Base-by-base conservation (phyloP, 1,140 invertebrate genomes). In the Chironomus tepperi region DNA sequence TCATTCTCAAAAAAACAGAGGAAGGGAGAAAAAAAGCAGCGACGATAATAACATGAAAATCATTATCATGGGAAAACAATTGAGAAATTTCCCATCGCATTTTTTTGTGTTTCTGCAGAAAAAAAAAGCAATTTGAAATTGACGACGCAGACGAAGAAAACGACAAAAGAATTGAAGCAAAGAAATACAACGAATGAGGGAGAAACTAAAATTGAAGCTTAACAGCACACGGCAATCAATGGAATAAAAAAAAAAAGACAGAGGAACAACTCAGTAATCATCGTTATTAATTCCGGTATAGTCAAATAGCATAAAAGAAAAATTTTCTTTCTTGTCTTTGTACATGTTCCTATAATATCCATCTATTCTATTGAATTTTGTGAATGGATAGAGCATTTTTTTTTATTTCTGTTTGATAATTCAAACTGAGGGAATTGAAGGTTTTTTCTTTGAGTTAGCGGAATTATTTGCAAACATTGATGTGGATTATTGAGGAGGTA, bases 271-370 rank as follows among this genome's bases (percentile, higher is more conserved):
- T 16, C 65, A 19, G 18, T 70, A 70, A 70, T 70, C n/a, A 70
- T 70, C 65, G 65, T 70, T 70, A 70, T 70, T 70, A 70, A 70
- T 70, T 70, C 65, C 65, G 18, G 65, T 70, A 70, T 70, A 70
- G 16, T 70, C 65, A 70, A 19, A 70, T 21, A 18, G 65, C 65
- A 70, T 19, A 70, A 70, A 70, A 2, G 16, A n/a, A 47, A 47
- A n/a, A n/a, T n/a, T 47, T 47, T 47, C n/a, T 34, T 57, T 57
- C 3, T 57, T 12, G 10, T 57, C 15, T 5, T 12, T 15, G 15
- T 1, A 12, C 10, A 9, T 34, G 24, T 34, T 34, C 24, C 24
- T 34, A 34, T 34, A 34, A 34, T 34, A 34, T 34, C 24, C 24
- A 34, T 1, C 24, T 34, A 34, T 34, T 34, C 24, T 34, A 5